phyloP scores from a whole-genome alignment of 2,888 invertebrate species.

The Calameuta pallipes region DNA sequence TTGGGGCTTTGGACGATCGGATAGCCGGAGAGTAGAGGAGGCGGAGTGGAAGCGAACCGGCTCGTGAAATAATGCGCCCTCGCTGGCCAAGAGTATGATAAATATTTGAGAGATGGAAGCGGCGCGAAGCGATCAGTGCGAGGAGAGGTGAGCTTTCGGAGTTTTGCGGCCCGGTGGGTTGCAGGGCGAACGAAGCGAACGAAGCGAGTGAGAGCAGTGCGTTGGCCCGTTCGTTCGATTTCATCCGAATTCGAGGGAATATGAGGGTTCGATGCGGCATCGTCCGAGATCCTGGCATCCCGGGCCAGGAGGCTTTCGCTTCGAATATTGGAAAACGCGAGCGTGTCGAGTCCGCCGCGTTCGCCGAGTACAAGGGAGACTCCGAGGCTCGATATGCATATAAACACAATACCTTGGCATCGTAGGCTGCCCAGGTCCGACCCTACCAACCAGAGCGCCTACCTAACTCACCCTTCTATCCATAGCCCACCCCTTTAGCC shows the following conservation, averaged over 20 bases:
- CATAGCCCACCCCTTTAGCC: no score
- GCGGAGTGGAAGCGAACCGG: conserved; percentile 1
- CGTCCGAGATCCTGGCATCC: conserved; percentile 8
- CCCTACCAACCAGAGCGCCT: no score
- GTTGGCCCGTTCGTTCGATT: conserved; percentile 55
- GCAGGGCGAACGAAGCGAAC: no score
- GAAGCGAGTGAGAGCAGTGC: background rate
- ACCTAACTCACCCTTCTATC: no score
- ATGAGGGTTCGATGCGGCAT: conserved; percentile 55
- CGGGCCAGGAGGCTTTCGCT: conserved; percentile 55
- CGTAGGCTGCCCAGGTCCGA: conserved; percentile 26
- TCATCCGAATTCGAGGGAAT: conserved; percentile 64
- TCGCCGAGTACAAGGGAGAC: conserved; percentile 46
- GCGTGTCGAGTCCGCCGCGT: conserved; percentile 35
- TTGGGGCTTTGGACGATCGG: conserved; percentile 15
- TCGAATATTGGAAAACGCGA: conserved; percentile 65
- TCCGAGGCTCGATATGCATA: conserved; percentile 62
- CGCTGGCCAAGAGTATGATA: conserved; percentile 56
- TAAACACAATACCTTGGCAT: conserved; percentile 63
- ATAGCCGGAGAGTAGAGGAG: background rate
- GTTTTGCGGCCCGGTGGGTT: conserved; percentile 25
- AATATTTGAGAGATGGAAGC: conserved; percentile 44
- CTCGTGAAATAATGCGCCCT: conserved; percentile 5
- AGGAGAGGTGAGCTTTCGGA: conserved; percentile 11
- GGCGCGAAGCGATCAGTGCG: background rate